Evolutionary conservation across 2,797 vertebrate species (phyloP).

Genomic region (Tauraco hartlaubi): DNA sequence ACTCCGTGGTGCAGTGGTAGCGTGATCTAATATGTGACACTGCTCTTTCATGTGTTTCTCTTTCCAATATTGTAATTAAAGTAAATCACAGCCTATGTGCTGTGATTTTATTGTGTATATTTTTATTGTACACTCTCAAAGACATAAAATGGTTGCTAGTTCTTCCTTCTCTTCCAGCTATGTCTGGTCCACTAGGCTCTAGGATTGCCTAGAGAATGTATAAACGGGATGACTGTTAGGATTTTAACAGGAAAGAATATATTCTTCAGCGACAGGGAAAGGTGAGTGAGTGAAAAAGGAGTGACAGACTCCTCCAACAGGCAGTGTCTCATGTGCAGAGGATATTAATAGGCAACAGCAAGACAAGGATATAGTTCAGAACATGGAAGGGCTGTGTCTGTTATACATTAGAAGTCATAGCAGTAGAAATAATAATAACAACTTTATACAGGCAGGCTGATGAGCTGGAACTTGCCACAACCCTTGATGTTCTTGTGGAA

Average conservation of each 20-base stretch:
- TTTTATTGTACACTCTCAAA: not conserved
- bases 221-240: not conserved
- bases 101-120: not conserved
- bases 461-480: not conserved
- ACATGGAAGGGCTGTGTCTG: not conserved
- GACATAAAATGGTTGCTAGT: not conserved
- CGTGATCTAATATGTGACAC: not conserved
- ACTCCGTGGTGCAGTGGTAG: not conserved
- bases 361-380: not conserved
- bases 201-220: not conserved
- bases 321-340: not conserved
- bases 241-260: not conserved
- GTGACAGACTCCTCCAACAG: not conserved
- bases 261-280: not conserved
- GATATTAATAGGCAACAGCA: conserved; percentile 5
- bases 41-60: conserved; percentile 7
- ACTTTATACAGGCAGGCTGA: not conserved
- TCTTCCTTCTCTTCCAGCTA: not conserved
- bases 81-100: not conserved
- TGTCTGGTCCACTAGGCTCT: not conserved
- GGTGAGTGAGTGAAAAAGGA: not conserved
- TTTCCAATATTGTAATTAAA: conserved; percentile 27
- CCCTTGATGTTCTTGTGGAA: not conserved
- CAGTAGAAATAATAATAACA: not conserved
- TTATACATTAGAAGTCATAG: not conserved